A percentile compares a stretch with the other conserved stretches of the same genome.
phyloP scores from a whole-genome alignment of 2,797 vertebrate species.

The Falco concolor region DNA sequence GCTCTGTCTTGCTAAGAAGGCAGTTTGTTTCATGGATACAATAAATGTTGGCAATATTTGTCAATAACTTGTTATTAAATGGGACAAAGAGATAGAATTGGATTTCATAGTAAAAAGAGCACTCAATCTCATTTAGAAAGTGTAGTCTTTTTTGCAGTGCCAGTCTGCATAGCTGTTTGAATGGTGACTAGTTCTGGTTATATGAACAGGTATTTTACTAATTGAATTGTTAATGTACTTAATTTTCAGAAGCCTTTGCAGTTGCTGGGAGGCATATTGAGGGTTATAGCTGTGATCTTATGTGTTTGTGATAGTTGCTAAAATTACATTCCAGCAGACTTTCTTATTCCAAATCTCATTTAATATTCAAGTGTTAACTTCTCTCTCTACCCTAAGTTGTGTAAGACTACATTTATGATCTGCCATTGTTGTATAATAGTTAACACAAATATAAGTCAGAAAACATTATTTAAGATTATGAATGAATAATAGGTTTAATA shows the following conservation, averaged over 20 bases:
- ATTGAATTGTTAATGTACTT: slow-evolving; percentile 20
- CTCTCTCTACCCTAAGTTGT: neutral
- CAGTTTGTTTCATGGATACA: neutral
- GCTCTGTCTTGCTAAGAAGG: neutral
- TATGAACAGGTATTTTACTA: neutral
- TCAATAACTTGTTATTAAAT: slow-evolving; percentile 62
- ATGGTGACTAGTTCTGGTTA: slow-evolving; percentile 26
- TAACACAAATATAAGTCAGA: neutral
- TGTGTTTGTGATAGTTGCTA: neutral
- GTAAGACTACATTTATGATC: neutral
- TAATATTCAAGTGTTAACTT: neutral
- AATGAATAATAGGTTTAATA: neutral
- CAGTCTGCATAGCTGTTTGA: neutral
- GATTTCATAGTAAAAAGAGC: slow-evolving; percentile 62
- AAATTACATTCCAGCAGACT: neutral
- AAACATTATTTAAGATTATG: neutral
- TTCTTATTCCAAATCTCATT: neutral
- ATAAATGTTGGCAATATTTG: slow-evolving; percentile 57
- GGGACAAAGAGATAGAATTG: slow-evolving; percentile 63
- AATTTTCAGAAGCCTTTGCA: slow-evolving; percentile 25
- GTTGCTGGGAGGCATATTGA: neutral
- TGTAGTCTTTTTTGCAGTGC: slow-evolving; percentile 13
- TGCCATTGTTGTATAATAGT: neutral
- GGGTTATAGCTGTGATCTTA: neutral
- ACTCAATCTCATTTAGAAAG: slow-evolving; percentile 58